A percentile compares a stretch with the other conserved stretches of the same genome.
Evolutionary conservation across 2,113 vertebrate genomes (phyloP).

Genomic region (Strix uralensis): DNA sequence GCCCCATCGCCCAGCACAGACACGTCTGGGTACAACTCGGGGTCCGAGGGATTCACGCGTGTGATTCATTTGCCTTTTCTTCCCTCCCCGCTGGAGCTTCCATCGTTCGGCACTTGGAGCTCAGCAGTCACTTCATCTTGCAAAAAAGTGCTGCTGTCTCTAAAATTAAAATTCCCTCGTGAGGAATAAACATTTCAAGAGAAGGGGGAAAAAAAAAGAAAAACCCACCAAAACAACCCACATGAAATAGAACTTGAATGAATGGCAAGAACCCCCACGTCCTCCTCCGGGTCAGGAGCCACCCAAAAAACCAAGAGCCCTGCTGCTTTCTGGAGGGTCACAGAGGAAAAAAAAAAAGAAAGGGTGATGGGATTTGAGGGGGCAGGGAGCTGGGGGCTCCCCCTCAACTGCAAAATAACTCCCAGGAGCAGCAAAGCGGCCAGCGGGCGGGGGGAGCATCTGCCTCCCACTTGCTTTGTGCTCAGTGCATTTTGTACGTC

Average conservation of each 20-base stretch:
- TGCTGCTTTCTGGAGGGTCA: background rate
- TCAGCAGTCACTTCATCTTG: background rate
- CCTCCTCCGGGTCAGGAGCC: background rate
- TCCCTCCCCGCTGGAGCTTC: background rate
- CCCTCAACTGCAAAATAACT: background rate
- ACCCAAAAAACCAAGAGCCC: accelerated
- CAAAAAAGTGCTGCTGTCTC: background rate
- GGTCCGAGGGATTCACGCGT: background rate
- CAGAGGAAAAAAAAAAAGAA: background rate
- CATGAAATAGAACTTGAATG: background rate
- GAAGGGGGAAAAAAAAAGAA: background rate
- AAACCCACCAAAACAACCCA: background rate
- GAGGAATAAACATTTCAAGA: background rate
- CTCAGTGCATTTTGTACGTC: accelerated
- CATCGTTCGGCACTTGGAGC: background rate
- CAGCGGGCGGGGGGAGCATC: background rate
- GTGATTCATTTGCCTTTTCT: background rate
- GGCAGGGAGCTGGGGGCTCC: accelerated
- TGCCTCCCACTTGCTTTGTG: background rate
- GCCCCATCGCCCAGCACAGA: background rate
- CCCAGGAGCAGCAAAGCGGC: background rate
- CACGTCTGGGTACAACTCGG: background rate
- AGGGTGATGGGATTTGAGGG: background rate
- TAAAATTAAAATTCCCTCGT: background rate
- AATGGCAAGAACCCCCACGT: background rate